Base-by-base conservation (phyloP, 1,140 invertebrate genomes). In the Eriosoma lanigerum region DNA sequence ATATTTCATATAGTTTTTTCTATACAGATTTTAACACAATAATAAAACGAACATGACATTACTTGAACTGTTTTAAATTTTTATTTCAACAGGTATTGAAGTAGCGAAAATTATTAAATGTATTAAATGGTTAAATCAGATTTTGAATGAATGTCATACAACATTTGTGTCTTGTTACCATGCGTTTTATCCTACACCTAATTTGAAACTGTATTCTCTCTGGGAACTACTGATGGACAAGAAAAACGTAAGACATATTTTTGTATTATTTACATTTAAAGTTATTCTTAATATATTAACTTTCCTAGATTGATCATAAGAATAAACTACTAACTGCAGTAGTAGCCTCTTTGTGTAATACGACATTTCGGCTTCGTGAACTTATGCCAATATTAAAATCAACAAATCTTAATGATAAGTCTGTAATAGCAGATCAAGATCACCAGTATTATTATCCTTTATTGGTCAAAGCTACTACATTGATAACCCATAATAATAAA, bases 111-210 rank as follows among this genome's bases (percentile, higher is more conserved):
- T 78, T n/a, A 78, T 78, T 56, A 78, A 60, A 17, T 78, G 54
- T n/a, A 78, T 78, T 24, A 82, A 80, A 56, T 82, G 84, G 68
- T 81, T 83, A n/a, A 81, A 84, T 78, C 82, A 84, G 52, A 93
- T 98, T 80, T 86, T 98, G 17, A 92, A 94, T 44, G 96, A 98
- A 84, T 96, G 94, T 83, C 94, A 97, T 83, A 89, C 91, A 75
- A 96, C 95, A 13, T 96, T 97, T 85, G 92, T 95, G 4, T 88
- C 92, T 4, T 97, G 96, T 86, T 98, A 96, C 84, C 95, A 98
- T 86, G 95, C 95, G 0, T 98, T 98, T 87, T 98, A 97, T 87
- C 96, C 97, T 0, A 98, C 95, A 1, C 93, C 94, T 0, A 92
- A 91, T 81, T 87, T 98, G 24, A 98, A 98, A 85, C 98, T 96